phyloP scores from a whole-genome alignment of 2,797 vertebrate species.

The Eulemur albifrons region DNA sequence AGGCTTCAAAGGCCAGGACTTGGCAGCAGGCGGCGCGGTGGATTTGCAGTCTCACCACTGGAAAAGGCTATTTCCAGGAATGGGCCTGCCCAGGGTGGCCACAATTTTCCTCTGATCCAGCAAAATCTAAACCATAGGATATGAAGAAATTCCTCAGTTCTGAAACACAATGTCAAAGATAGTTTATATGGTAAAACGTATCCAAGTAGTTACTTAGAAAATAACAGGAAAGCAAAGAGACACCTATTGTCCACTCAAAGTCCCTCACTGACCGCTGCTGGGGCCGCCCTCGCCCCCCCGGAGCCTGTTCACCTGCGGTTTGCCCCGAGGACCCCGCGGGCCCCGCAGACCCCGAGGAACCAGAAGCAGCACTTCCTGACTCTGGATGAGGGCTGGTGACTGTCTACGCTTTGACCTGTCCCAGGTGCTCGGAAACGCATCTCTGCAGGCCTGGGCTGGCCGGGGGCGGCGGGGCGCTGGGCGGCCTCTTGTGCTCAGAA shows the following conservation, averaged over 20 bases:
- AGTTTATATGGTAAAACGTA: not conserved
- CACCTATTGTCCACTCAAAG: not conserved
- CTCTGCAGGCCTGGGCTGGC: not conserved
- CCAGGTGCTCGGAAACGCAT: accelerated
- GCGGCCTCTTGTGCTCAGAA: accelerated
- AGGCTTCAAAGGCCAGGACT: not conserved
- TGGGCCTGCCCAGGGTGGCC: not conserved
- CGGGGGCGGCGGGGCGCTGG: no score
- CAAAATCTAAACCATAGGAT: not conserved
- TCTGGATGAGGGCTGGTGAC: no score
- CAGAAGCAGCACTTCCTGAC: not conserved
- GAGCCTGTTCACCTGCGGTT: no score
- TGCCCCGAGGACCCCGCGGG: accelerated
- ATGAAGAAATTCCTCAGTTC: not conserved
- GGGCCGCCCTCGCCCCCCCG: no score
- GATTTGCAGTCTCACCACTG: no score
- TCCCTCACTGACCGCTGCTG: accelerated
- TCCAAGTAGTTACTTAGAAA: not conserved
- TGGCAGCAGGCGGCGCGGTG: accelerated
- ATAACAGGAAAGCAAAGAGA: no score
- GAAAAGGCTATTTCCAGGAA: not conserved
- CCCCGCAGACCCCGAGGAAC: no score
- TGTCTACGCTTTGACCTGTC: not conserved
- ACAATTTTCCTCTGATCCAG: not conserved
- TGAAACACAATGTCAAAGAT: not conserved